These are phyloP conservation scores for Papilio gigon DNA, from an alignment of 2,888 invertebrate genomes.

Conservation along the genomic window DNA sequence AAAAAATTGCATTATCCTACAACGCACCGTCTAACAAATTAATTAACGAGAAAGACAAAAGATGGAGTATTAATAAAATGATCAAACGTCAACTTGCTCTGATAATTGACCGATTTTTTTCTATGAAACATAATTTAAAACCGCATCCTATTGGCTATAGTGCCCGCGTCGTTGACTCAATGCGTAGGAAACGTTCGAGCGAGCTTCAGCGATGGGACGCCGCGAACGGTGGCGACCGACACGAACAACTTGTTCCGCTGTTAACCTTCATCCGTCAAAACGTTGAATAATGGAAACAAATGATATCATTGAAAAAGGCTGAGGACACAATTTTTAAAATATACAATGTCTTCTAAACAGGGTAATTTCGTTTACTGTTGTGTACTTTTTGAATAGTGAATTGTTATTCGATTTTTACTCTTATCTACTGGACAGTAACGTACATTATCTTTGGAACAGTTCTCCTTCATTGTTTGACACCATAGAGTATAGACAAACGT, in stretches of 20 bases:
- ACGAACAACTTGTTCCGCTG: constrained; percentile 28
- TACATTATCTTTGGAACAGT: constrained; percentile 55
- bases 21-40: no score
- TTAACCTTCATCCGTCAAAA: constrained; percentile 55
- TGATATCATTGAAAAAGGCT: constrained; percentile 81
- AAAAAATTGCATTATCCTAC: no score
- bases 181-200: no score
- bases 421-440: constrained; percentile 55
- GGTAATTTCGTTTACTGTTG: constrained; percentile 80
- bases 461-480: constrained; percentile 43
- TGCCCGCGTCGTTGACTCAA: no score
- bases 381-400: constrained; percentile 68
- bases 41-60: no score
- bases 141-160: no score
- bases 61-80: no score
- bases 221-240: no score
- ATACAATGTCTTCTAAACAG: constrained; percentile 82
- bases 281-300: constrained; percentile 61
- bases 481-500: constrained; percentile 36
- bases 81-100: no score
- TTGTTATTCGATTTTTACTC: constrained; percentile 75
- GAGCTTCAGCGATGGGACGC: no score
- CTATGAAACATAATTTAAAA: no score
- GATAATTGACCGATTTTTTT: no score
- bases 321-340: constrained; percentile 80